Base-by-base conservation (phyloP, 2,113 vertebrate genomes). In the Cinclus cinclus region DNA sequence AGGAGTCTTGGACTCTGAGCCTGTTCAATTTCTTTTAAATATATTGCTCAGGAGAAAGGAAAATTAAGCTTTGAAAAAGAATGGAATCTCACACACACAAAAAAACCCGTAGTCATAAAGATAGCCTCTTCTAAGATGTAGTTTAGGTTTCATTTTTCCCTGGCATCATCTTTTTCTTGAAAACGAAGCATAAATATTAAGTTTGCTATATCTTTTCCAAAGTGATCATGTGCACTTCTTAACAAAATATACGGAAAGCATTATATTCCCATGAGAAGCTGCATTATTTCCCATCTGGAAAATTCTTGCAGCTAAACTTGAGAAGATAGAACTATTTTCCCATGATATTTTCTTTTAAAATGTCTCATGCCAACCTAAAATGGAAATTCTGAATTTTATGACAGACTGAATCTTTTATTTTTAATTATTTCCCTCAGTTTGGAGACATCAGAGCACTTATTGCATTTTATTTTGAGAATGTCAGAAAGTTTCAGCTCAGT, bases 221-320 rank as follows among this genome's bases (percentile, higher is more conserved):
- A 90, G 25, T 22, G 25, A 50, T 94, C 67, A 15, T 85, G 80
- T 83, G 59, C 15, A 77, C 6, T 89, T 22, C 88, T 92, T 67
- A 88, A 77, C 64, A 87, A 91, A 90, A 83, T 93, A 60, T 70
- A 90, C 0, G 1, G 63, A 96, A 88, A 90, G 2, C 75, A 86
- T 83, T 91, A 58, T 78, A 77, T 88, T 83, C 84, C 85, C 85
- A 74, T 11, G 79, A 80, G 79, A 41, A 90, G 2, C 59, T 80
- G 24, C 76, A 86, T 77, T 39, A 86, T 90, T 93, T 95, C 68
- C 89, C 85, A 88, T 96, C 64, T 94, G 89, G 83, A 94, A 88
- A 93, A 81, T 30, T 90, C 64, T 90, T 92, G 50, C 74, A 89
- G 59, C 59, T 59, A 87, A 30, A 39, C 64, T 92, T 83, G 64